A percentile compares a stretch with the other conserved stretches of the same genome.
phyloP scores from a whole-genome alignment of 2,797 vertebrate genomes.

The Argya squamiceps region DNA sequence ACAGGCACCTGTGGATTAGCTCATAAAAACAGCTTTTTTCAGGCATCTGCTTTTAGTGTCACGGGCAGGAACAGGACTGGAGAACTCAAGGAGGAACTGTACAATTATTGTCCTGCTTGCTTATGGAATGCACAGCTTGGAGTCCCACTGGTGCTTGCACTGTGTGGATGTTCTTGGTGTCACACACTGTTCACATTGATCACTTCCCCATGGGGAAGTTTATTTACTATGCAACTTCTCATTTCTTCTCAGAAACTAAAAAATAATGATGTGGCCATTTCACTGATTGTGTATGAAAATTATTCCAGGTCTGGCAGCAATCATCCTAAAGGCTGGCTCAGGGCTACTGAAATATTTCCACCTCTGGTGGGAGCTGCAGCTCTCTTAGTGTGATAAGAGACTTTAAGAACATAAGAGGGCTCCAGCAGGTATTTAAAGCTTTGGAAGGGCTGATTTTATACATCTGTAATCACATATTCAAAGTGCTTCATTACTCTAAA shows the following conservation, averaged over 20 bases:
- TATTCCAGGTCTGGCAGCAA: background rate
- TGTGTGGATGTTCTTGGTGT: background rate
- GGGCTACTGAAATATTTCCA: background rate
- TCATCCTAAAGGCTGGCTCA: background rate
- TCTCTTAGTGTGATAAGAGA: background rate
- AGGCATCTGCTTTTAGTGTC: background rate
- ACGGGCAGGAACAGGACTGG: background rate
- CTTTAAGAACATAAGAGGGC: background rate
- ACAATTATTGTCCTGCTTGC: background rate
- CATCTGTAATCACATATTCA: background rate
- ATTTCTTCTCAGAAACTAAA: background rate
- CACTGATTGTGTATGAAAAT: background rate
- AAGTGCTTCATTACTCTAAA: background rate
- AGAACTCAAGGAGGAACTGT: background rate
- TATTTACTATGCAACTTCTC: background rate
- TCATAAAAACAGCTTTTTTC: background rate
- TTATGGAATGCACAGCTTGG: background rate
- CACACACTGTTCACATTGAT: background rate
- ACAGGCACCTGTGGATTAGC: background rate
- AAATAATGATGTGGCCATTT: background rate
- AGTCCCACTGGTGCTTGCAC: background rate
- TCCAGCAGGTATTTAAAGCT: background rate
- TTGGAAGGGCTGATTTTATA: background rate
- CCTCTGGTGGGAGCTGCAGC: background rate
- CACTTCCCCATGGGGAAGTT: background rate